Percentiles rank a stretch among this genome's conserved stretches.
Conservation (phyloP, 2,888 invertebrate species). For the Ectemnius lituratus region DNA sequence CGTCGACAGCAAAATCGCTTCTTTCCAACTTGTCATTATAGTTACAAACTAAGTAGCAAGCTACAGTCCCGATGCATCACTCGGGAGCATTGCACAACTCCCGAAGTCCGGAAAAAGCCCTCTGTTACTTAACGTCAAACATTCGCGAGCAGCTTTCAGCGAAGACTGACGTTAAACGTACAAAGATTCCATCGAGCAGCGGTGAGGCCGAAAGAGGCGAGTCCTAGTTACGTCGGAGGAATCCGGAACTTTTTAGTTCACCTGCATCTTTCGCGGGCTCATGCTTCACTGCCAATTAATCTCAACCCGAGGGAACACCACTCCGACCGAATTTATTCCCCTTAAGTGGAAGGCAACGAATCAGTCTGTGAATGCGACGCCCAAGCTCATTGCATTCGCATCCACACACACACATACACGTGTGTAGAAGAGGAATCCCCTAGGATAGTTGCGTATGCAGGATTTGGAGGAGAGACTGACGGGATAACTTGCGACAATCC, state of each 20-base stretch:
- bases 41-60: neutral
- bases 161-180: neutral
- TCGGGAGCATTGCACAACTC: neutral
- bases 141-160: neutral
- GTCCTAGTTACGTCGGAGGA: conserved; percentile 1
- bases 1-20: neutral
- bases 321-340: neutral
- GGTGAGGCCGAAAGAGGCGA: neutral
- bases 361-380: neutral
- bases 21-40: neutral
- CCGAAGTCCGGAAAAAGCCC: neutral
- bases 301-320: neutral
- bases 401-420: neutral
- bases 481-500: neutral
- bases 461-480: neutral
- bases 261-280: neutral
- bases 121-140: neutral
- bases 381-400: neutral
- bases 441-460: too few relatives aligned
- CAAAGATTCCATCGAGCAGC: neutral
- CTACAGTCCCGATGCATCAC: neutral
- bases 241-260: neutral
- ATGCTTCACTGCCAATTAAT: conserved; percentile 6
- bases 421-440: neutral
- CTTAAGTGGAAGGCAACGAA: neutral